Conservation (phyloP, 2,797 vertebrate genomes). For the Lutjanus argentimaculatus region DNA sequence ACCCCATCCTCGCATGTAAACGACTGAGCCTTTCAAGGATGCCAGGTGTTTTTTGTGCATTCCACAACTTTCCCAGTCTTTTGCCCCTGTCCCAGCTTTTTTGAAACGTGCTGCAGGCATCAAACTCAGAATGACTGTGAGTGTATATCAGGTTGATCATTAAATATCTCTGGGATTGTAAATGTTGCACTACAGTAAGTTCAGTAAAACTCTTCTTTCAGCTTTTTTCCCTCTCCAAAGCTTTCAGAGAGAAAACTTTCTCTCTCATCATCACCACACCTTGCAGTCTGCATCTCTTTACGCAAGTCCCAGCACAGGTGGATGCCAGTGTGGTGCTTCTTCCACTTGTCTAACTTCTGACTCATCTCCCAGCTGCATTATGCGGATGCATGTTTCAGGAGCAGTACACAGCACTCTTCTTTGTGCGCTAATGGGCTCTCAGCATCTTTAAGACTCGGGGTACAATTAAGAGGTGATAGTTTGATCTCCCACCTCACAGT, state of each 20-base stretch:
- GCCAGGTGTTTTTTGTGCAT: too few relatives aligned
- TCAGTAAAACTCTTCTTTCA: neutral
- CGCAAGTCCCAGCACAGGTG: constrained; percentile 72
- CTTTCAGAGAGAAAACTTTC: constrained; percentile 65
- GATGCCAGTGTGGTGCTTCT: constrained; percentile 73
- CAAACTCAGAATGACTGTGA: too few relatives aligned
- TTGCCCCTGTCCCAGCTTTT: too few relatives aligned
- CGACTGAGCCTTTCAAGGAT: too few relatives aligned
- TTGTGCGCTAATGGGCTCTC: constrained; percentile 84
- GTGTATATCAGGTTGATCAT: too few relatives aligned
- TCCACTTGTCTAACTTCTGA: constrained; percentile 80
- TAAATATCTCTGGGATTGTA: neutral
- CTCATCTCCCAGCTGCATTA: constrained; percentile 81
- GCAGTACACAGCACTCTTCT: constrained; percentile 74
- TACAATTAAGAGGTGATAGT: constrained; percentile 88
- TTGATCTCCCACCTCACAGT: constrained; percentile 85
- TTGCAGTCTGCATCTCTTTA: constrained; percentile 52
- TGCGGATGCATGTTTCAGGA: constrained; percentile 75
- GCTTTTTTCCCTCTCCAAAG: constrained; percentile 8
- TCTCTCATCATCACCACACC: constrained; percentile 55
- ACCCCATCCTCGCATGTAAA: too few relatives aligned
- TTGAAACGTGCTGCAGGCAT: too few relatives aligned
- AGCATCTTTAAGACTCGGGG: constrained; percentile 83
- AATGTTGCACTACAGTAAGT: constrained; percentile 2
- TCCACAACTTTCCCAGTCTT: too few relatives aligned